Evolutionary conservation across 2,113 vertebrate genomes (phyloP), one percentile per base, ranked within the genome.

Genomic region (Eurystomus gularis): DNA sequence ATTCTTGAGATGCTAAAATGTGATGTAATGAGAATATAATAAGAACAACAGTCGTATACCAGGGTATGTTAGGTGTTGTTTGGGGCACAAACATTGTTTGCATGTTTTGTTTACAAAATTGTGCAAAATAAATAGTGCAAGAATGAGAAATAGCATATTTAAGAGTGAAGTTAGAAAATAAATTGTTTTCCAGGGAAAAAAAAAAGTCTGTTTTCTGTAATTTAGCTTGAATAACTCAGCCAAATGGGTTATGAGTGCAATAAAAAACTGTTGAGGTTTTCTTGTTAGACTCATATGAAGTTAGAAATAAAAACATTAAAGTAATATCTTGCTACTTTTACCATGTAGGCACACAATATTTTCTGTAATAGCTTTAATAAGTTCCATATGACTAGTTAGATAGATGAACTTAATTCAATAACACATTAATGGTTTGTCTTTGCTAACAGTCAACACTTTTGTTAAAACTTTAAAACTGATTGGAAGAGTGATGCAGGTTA

Each of bases 311-410:
- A 81, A 84, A 58, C 40, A 66, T 70, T 89, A 62, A 29, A 58
- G 25, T 46, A 93, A 55, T 66, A 89, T 71, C 51, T 95, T 68
- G 51, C 66, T 93, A 60, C 35, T 85, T 94, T 94, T 91, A 84
- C 81, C 29, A 25, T 64, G 26, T 66, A 68, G 73, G 23, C 42
- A 71, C 7, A 51, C 25, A 78, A 17, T 87, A 76, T 68, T 62
- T 95, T 91, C 75, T 82, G 25, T 79, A 93, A 85, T 60, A 86
- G 69, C 80, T 75, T 89, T 82, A 95, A 86, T 93, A 89, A 75
- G 33, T 83, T 94, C 81, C 77, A 82, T 84, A 89, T 3, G 16
- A 82, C n/a, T 73, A 39, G 3, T 10, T 87, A 48, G 73, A 94
- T 87, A 58, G 61, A 79, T 16, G 7, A 85, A 87, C 60, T 86